Evolutionary conservation across 2,113 vertebrate species (phyloP).

Genomic region (Campylorhamphus procurvoides): DNA sequence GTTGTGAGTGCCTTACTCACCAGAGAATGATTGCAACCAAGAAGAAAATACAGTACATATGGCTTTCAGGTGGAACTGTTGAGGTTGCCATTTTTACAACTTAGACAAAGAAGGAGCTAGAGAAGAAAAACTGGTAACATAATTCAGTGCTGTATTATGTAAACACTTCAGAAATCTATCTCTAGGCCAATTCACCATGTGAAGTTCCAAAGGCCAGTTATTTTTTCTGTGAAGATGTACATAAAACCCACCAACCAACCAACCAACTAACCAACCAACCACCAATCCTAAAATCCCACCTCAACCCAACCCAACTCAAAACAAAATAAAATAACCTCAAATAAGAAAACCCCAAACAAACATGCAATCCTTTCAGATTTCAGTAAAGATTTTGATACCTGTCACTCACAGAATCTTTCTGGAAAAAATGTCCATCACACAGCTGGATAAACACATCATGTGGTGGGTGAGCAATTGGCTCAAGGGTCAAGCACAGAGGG

Average conservation of each 20-base stretch:
- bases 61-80: background rate
- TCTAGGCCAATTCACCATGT: too few relatives aligned
- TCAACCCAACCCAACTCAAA: background rate
- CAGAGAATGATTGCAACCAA: background rate
- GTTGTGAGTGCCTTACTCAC: background rate
- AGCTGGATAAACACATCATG: background rate
- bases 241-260: background rate
- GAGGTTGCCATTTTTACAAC: background rate
- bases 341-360: background rate
- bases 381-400: background rate
- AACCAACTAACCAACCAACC: background rate
- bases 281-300: background rate
- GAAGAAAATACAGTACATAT: background rate
- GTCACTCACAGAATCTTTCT: background rate
- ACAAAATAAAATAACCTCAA: background rate
- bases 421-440: background rate
- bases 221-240: background rate
- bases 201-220: background rate
- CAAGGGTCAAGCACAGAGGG: background rate
- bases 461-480: background rate
- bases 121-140: accelerated
- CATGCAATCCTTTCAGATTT: background rate
- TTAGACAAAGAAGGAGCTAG: background rate
- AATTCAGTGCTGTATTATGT: background rate
- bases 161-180: background rate